Conservation (phyloP, 2,888 invertebrate genomes). For the Lepidonotus clava region DNA sequence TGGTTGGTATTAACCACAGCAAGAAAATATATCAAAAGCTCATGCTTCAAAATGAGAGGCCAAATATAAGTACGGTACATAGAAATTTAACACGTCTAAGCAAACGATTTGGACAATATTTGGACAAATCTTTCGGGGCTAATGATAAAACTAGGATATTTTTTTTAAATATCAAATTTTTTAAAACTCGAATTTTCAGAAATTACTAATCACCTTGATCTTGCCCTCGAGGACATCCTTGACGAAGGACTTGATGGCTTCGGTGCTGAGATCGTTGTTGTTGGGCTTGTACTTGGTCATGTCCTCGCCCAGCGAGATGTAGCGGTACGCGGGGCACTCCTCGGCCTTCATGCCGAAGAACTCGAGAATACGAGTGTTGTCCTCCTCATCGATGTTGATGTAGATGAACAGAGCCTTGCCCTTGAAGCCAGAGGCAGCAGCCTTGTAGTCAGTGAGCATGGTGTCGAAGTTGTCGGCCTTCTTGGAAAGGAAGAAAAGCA, state of each 20-base stretch:
- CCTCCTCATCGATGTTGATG: conserved; percentile 96
- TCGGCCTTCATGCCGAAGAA: conserved; percentile 99
- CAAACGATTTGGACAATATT: no score
- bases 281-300: conserved; percentile 89
- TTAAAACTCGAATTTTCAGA: no score
- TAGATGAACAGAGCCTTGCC: conserved; percentile 96
- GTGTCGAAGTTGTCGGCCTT: conserved; percentile 87
- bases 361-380: conserved; percentile 97
- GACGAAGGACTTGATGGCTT: conserved; percentile 89
- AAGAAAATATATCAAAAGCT: no score
- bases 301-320: conserved; percentile 94
- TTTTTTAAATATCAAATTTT: no score
- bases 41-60: no score
- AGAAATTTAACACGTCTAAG: no score
- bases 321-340: conserved; percentile 86
- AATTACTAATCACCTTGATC: conserved; percentile 87
- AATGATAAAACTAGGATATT: no score
- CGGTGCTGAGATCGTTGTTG: conserved; percentile 84
- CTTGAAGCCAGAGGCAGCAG: conserved; percentile 93
- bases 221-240: conserved; percentile 94
- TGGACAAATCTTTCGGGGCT: no score
- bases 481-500: conserved; percentile 96
- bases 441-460: conserved; percentile 88
- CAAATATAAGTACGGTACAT: no score
- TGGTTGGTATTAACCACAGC: no score